Percentiles rank a stretch among this genome's conserved stretches.
phyloP scores from a whole-genome alignment of 2,888 invertebrate genomes.

The Euspilapteryx auroguttella region DNA sequence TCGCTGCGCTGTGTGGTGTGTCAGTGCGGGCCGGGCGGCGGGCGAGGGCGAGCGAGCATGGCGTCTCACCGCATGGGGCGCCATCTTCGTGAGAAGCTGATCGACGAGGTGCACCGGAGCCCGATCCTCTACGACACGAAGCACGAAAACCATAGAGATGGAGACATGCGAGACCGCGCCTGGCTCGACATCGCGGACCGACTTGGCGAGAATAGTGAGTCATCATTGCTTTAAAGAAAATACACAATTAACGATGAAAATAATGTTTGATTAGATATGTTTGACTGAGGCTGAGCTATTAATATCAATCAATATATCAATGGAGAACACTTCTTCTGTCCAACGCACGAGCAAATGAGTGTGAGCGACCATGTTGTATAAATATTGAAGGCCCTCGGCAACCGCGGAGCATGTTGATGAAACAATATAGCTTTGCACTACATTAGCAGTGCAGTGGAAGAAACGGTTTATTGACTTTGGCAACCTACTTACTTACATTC shows the following conservation, averaged over 20 bases:
- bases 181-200: conserved; percentile 43
- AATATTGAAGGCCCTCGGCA: too few relatives aligned
- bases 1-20: not conserved
- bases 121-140: conserved; percentile 46
- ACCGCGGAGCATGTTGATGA: too few relatives aligned
- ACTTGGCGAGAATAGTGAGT: conserved; percentile 39
- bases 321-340: too few relatives aligned
- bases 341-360: too few relatives aligned
- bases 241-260: not conserved
- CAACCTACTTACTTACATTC: too few relatives aligned
- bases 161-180: conserved; percentile 41
- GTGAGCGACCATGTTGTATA: too few relatives aligned
- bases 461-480: too few relatives aligned
- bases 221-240: not conserved
- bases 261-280: not conserved
- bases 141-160: conserved; percentile 42
- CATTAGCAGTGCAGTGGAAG: too few relatives aligned
- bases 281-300: too few relatives aligned
- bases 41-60: not conserved
- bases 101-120: conserved; percentile 43
- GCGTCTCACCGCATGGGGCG: conserved; percentile 2
- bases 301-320: too few relatives aligned
- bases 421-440: too few relatives aligned
- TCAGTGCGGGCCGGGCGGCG: not conserved
- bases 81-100: conserved; percentile 24